Evolutionary conservation across 2,113 vertebrate genomes (phyloP), one percentile per base, ranked within the genome.

Genomic region (Psettodes erumei): DNA sequence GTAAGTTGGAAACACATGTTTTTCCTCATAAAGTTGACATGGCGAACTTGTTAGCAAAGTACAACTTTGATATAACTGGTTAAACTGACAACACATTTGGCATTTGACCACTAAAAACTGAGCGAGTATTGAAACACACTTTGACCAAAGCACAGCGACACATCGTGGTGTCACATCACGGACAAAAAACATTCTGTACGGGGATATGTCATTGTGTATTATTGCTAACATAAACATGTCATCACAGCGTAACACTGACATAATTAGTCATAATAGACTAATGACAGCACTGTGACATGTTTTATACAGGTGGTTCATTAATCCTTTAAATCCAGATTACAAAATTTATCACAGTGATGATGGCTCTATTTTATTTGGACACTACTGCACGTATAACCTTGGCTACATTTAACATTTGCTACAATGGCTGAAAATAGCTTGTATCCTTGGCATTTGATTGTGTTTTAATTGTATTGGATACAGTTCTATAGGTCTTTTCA

Each of bases 261-360:
- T 73, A 4, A 53, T 54, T 19, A 38, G 18, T 55, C 53, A 78
- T 61, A 58, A 66, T 11, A 47, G 72, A 54, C 12, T 54, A 23
- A 43, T 82, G 47, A 62, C 18, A 56, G 59, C n/a, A 54, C 61
- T 63, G 58, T 65, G 60, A 35, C 63, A 59, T 8, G 25, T 68
- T 71, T 53, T 23, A 32, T 23, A 32, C 35, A 40, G 18, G 8
- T 42, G 35, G 33, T 4, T 37, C 75, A 48, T 73, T 75, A 77
- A 88, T 79, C 70, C 70, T 77, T 65, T 48, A 77, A 87, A 85
- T 66, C 71, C 77, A 47, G 67, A 86, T 80, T 81, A 82, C 70
- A 42, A 61, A n/a, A 70, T 73, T 21, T 1, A 45, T 45, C 73
- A 55, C 35, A 43, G 50, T 10, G 51, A 58, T 58, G 27, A 63